Evolutionary conservation across 1,140 invertebrate genomes (phyloP).

Genomic region (Daktulosphaira vitifoliae): DNA sequence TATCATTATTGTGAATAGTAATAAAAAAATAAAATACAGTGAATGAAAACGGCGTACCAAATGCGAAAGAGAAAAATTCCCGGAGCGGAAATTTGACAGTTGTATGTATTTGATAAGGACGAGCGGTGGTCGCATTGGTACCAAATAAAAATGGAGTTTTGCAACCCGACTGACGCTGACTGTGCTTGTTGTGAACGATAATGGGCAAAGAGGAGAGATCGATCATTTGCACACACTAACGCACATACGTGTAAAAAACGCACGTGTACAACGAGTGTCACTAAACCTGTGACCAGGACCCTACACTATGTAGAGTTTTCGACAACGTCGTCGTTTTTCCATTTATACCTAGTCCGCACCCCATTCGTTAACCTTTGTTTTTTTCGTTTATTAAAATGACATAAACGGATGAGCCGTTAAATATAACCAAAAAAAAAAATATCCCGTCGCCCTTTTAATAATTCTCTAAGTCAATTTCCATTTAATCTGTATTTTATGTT

Average conservation of each 20-base stretch:
- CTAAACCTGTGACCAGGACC: slow-evolving; percentile 16
- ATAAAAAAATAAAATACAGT: neutral
- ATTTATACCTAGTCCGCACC: no score
- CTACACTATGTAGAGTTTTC: no score
- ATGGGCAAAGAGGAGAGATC: slow-evolving; percentile 23
- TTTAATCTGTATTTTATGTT: no score
- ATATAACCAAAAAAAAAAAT: no score
- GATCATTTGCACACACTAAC: slow-evolving; percentile 31
- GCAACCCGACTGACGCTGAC: slow-evolving; percentile 14
- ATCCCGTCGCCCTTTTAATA: no score
- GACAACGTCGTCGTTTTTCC: no score
- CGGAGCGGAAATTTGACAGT: slow-evolving; percentile 27
- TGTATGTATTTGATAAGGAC: neutral
- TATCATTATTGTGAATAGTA: no score
- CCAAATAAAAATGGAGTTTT: neutral
- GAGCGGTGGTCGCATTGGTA: neutral
- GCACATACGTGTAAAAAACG: neutral
- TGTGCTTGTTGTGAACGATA: slow-evolving; percentile 1
- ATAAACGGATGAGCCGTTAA: no score
- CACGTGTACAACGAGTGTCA: neutral
- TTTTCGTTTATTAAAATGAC: no score
- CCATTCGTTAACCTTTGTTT: no score
- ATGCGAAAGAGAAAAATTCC: neutral
- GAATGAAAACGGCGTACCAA: slow-evolving; percentile 1
- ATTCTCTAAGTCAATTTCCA: no score